Percentiles rank a stretch among this genome's conserved stretches.
These are phyloP conservation scores for Drosophila tripunctata DNA, from an alignment of 2,888 invertebrate genomes.

Conservation along the genomic window DNA sequence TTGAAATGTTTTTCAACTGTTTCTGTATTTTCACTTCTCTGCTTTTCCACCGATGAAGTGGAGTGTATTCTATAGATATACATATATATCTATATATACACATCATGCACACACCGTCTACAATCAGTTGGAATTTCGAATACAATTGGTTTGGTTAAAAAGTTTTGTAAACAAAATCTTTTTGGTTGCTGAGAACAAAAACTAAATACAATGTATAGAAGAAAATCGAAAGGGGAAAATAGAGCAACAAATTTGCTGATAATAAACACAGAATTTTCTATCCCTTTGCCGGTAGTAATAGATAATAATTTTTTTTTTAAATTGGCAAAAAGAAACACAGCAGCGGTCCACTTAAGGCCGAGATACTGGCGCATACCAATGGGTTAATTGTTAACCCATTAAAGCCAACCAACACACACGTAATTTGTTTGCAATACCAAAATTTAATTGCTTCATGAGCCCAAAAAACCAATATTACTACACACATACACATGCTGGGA, in stretches of 20 bases:
- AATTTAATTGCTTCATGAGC: conserved; percentile 39
- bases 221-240: background rate
- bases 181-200: background rate
- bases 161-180: conserved; percentile 37
- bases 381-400: conserved; percentile 59
- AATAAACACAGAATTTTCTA: conserved; percentile 56
- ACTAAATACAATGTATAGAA: conserved; percentile 9
- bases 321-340: background rate
- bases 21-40: background rate
- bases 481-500: background rate
- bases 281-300: no score
- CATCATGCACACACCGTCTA: background rate
- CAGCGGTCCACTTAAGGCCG: conserved; percentile 26
- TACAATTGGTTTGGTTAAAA: conserved; percentile 23
- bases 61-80: background rate
- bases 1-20: conserved; percentile 26
- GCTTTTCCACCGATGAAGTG: background rate
- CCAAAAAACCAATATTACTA: conserved; percentile 8
- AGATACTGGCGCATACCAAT: conserved; percentile 33
- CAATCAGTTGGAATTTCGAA: conserved; percentile 34
- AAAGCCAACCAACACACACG: conserved; percentile 9
- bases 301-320: conserved; percentile 35
- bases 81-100: background rate
- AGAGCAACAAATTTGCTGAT: conserved; percentile 30
- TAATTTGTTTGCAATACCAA: conserved; percentile 21